Percentiles rank a stretch among this genome's conserved stretches.
Evolutionary conservation across 2,888 invertebrate genomes (phyloP).

Genomic region (Hoplodrina ambigua): DNA sequence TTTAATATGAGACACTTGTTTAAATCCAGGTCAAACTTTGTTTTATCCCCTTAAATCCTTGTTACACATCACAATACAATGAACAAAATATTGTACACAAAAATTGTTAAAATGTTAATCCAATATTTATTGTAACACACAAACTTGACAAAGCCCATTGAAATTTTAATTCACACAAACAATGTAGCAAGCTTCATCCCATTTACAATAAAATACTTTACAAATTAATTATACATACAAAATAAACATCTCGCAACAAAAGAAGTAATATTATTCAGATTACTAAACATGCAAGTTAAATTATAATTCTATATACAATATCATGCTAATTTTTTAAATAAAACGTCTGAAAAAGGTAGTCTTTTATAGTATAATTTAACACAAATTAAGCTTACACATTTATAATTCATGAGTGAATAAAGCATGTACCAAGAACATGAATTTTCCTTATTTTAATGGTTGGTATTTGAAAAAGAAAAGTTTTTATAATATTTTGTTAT

Average conservation of each 20-base stretch:
- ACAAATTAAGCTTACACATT: conserved; percentile 81
- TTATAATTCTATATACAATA: conserved; percentile 73
- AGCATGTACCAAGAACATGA: conserved; percentile 64
- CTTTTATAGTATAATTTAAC: conserved; percentile 81
- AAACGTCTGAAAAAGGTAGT: conserved; percentile 66
- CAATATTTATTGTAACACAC: conserved; percentile 28
- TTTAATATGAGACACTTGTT: not conserved
- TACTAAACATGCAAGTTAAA: conserved; percentile 61
- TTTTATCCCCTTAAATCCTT: not conserved
- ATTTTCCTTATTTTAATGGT: conserved; percentile 71
- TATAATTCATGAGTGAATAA: conserved; percentile 78
- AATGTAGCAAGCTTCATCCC: conserved; percentile 10
- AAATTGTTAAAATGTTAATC: conserved; percentile 14
- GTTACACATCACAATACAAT: not conserved
- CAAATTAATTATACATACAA: conserved; percentile 60
- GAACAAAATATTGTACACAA: not conserved
- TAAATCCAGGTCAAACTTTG: not conserved
- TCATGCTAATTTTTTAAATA: conserved; percentile 76
- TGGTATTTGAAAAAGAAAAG: conserved; percentile 18
- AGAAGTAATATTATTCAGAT: conserved; percentile 47
- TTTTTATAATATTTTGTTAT: conserved; percentile 4
- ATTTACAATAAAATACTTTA: conserved; percentile 36
- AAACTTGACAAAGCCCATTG: conserved; percentile 19
- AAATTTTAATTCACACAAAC: conserved; percentile 13
- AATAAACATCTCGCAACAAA: conserved; percentile 56